A percentile compares a stretch with the other conserved stretches of the same genome.
Conservation (phyloP, 2,113 vertebrate species). For the Miniopterus natalensis region DNA sequence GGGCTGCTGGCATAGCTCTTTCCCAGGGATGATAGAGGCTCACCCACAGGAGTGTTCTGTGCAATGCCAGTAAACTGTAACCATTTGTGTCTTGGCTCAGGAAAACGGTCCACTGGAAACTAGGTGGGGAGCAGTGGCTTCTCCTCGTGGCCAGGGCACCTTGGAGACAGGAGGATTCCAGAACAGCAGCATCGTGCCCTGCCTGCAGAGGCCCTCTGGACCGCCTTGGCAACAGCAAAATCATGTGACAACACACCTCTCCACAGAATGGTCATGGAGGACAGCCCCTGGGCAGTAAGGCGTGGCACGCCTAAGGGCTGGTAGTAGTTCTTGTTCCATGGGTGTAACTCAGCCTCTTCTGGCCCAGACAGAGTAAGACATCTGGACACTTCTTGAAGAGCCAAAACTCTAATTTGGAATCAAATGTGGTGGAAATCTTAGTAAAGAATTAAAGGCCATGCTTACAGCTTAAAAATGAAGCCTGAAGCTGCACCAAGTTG, state of each 20-base stretch:
- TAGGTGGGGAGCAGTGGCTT: constrained; percentile 72
- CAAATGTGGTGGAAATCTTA: constrained; percentile 50
- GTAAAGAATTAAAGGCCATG: constrained; percentile 76
- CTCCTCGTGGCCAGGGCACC: constrained; percentile 37
- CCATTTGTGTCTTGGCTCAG: constrained; percentile 79
- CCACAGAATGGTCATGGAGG: constrained; percentile 16
- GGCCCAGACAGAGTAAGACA: constrained; percentile 26
- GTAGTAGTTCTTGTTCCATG: constrained; percentile 30
- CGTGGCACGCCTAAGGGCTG: not conserved
- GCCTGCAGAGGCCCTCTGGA: constrained; percentile 54
- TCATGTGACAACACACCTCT: not conserved
- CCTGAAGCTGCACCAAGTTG: constrained; percentile 66
- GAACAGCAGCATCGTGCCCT: constrained; percentile 61
- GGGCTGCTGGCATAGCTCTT: not conserved
- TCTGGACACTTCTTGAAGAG: constrained; percentile 60
- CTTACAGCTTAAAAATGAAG: constrained; percentile 70
- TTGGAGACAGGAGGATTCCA: constrained; percentile 57
- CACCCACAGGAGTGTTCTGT: rapidly evolving
- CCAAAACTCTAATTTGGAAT: constrained; percentile 73
- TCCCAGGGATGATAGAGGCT: not conserved
- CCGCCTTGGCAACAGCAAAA: not conserved
- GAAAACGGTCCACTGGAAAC: constrained; percentile 89
- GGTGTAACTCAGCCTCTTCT: constrained; percentile 29
- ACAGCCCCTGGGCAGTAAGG: not conserved
- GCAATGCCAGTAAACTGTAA: not conserved